Conservation (phyloP, 2,888 invertebrate genomes). For the Acleris holmiana region DNA sequence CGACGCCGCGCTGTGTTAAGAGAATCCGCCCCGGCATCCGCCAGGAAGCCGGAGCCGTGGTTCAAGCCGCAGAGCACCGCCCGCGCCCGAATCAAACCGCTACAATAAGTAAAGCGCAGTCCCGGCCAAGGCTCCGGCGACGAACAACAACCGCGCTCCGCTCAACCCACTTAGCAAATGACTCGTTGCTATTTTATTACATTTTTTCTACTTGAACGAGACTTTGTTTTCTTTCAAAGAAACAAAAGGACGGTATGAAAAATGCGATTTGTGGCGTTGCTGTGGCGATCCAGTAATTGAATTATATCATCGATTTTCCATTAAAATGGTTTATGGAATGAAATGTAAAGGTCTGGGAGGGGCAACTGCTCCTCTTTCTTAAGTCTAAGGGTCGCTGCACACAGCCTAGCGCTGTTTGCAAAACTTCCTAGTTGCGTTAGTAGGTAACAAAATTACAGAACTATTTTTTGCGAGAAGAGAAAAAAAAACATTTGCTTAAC, state of each 20-base stretch:
- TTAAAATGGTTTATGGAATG: conserved; percentile 83
- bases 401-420: neutral
- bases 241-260: conserved; percentile 53
- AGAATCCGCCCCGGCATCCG: no score
- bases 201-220: conserved; percentile 56
- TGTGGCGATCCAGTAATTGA: conserved; percentile 76
- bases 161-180: conserved; percentile 74
- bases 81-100: no score
- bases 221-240: conserved; percentile 67
- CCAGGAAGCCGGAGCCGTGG: no score
- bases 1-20: no score
- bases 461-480: no score
- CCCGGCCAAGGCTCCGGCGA: conserved; percentile 22
- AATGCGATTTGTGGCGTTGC: conserved; percentile 70
- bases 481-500: no score
- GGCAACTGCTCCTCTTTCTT: conserved; percentile 58
- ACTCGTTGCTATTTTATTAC: conserved; percentile 69
- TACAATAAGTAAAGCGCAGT: conserved; percentile 25
- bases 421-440: no score
- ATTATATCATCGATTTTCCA: conserved; percentile 84
- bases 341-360: conserved; percentile 76
- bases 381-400: conserved; percentile 30
- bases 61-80: no score
- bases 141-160: conserved; percentile 43
- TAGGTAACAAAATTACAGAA: no score